Conservation (phyloP, 2,797 vertebrate genomes). For the Liasis olivaceus region DNA sequence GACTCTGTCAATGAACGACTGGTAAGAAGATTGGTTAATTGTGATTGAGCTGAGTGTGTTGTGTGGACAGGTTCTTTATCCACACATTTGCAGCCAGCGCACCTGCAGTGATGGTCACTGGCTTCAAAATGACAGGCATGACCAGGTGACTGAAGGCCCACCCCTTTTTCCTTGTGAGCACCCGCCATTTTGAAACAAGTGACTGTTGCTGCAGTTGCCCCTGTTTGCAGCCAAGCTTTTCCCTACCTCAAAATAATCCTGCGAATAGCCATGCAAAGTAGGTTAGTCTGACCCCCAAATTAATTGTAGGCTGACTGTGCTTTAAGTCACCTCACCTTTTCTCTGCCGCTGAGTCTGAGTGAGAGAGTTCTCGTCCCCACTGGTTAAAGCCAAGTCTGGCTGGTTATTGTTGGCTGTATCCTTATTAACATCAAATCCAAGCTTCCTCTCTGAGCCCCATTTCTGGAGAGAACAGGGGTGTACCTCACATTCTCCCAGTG, state of each 20-base stretch:
- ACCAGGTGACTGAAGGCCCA: not conserved
- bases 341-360: conserved; percentile 88
- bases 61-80: not conserved
- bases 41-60: not conserved
- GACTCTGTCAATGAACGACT: not conserved
- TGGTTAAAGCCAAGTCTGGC: conserved; percentile 89
- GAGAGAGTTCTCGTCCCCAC: conserved; percentile 92
- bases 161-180: not conserved
- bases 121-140: not conserved
- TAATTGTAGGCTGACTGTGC: fast-evolving
- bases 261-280: not conserved
- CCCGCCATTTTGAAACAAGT: too few relatives aligned
- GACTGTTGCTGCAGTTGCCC: too few relatives aligned
- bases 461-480: conserved; percentile 90
- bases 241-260: not conserved
- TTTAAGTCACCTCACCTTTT: conserved; percentile 80
- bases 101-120: not conserved
- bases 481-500: conserved; percentile 88
- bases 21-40: not conserved
- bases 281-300: not conserved
- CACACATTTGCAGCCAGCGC: not conserved
- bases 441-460: conserved; percentile 95
- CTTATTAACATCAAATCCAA: conserved; percentile 91
- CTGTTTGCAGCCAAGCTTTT: too few relatives aligned
- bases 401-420: conserved; percentile 96